Evolutionary conservation across 1,140 invertebrate species (phyloP), one percentile per base, ranked within the genome.

Genomic region (Orchestia grillus): DNA sequence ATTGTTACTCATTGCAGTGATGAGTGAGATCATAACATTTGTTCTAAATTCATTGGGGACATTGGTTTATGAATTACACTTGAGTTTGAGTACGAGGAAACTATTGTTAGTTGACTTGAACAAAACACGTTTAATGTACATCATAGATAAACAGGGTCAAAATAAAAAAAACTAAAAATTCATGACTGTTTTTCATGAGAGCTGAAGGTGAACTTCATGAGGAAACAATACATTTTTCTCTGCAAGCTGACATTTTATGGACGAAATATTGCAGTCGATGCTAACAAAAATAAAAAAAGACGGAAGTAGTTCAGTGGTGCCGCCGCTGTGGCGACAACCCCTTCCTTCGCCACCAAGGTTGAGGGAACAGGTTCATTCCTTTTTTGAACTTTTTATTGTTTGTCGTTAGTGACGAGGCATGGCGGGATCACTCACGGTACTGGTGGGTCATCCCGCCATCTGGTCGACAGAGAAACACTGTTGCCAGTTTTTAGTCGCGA

Each of bases 301-400:
- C 92, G 44, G 92, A 94, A 94, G 92, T 94, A 94, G 92, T 94
- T 94, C 92, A 94, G 43, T 94, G 23, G 92, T 44, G 44, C 44
- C 44, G 92, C 36, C 8, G 44, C 40, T 94, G 62, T 77, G 62
- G 28, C 62, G 62, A 77, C 62, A 77, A 36, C 62, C 15, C 15
- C 62, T 77, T 94, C 44, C 44, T 44, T 3, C 44, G 92, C 92
- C 44, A 40, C 44, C 41, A 94, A 94, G 92, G 43, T 47, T 94
- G 43, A 94, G 92, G 92, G 62, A 94, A 94, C 92, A 94, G 92
- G 92, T 94, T 94, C 92, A 47, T 94, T 94, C 40, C 92, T 94
- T 94, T 94, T 94, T 94, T 47, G 40, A 94, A 94, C 44, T 94
- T 44, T 45, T 94, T 94, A 40, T 94, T 94, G 44, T 94, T 94